Conservation (phyloP, 1,140 invertebrate genomes). For the Drosophila santomea region DNA sequence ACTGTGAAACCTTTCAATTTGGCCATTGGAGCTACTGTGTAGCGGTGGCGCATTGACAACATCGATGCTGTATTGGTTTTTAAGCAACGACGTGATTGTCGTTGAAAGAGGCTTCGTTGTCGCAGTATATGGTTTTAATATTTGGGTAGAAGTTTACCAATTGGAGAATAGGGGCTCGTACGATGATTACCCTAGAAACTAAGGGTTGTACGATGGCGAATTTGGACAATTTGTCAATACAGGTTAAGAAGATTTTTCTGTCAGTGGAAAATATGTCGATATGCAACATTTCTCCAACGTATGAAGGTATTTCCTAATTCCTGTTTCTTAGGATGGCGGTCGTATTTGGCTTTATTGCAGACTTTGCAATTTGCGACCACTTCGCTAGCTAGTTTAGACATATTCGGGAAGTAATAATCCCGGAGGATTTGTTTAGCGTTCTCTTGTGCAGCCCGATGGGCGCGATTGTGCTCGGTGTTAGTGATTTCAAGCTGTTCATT, state of each 20-base stretch:
- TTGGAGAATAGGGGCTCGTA: slow-evolving; percentile 7
- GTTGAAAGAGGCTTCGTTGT: slow-evolving; percentile 7
- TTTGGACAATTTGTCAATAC: too few relatives aligned
- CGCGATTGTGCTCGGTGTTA: background rate
- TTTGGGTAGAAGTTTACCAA: slow-evolving; percentile 10
- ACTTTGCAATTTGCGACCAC: slow-evolving; percentile 19
- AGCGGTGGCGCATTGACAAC: slow-evolving; percentile 22
- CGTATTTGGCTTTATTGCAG: slow-evolving; percentile 28
- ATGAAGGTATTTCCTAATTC: slow-evolving; percentile 8
- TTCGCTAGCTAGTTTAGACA: slow-evolving; percentile 14
- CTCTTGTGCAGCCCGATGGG: slow-evolving; percentile 10
- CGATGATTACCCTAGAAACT: slow-evolving; percentile 7
- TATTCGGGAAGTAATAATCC: slow-evolving; percentile 29
- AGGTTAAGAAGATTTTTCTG: slow-evolving; percentile 10
- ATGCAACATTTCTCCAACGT: slow-evolving; percentile 14
- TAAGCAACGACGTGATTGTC: too few relatives aligned
- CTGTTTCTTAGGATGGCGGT: slow-evolving; percentile 19
- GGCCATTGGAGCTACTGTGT: slow-evolving; percentile 37
- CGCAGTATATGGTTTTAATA: slow-evolving; percentile 18
- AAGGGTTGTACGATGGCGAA: background rate
- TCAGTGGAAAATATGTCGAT: slow-evolving; percentile 24
- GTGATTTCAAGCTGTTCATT: too few relatives aligned
- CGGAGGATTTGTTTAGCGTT: slow-evolving; percentile 15
- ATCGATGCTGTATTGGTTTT: slow-evolving; percentile 5
- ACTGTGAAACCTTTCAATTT: slow-evolving; percentile 44